Evolutionary conservation across 2,888 invertebrate genomes (phyloP), one percentile per base, ranked within the genome.

Genomic region (Rhorus exstirpatorius): DNA sequence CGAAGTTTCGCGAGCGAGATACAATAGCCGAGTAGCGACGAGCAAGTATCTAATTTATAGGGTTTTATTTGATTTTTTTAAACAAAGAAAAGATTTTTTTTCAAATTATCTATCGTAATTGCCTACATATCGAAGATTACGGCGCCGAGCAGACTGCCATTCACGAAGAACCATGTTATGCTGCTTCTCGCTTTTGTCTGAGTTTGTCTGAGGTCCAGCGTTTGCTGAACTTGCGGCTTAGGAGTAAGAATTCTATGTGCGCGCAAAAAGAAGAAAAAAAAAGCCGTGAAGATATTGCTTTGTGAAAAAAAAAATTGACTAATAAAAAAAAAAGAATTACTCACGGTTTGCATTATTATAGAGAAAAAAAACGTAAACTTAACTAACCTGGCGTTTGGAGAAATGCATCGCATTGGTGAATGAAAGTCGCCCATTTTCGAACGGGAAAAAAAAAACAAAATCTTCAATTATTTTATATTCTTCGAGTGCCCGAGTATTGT

Each of bases 71-170:
- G n/a, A n/a, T n/a, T n/a, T n/a, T n/a, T n/a, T n/a, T n/a, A n/a
- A n/a, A n/a, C n/a, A n/a, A n/a, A n/a, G n/a, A n/a, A n/a, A n/a
- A n/a, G n/a, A n/a, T n/a, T n/a, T n/a, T n/a, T n/a, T n/a, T n/a
- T n/a, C n/a, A n/a, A n/a, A n/a, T n/a, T n/a, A n/a, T n/a, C n/a
- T n/a, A n/a, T n/a, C n/a, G 19, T 24, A 17, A 58, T 76, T 51
- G 93, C 95, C 94, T 92, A 96, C 96, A 96, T 92, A 89, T 96
- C 96, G 88, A 95, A 95, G 7, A 94, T 88, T 46, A 96, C 92
- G 67, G 95, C 87, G 12, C 94, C 87, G 35, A 96, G 91, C 31
- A 95, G 86, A 8, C 93, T 88, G n/a, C 93, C 92, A 88, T 96
- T 96, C 14, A 95, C 89, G 10, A 93, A 87, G 61, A 95, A 94